A percentile compares a stretch with the other conserved stretches of the same genome.
Conservation (phyloP, 1,140 invertebrate species). For the Anagrus nilaparvatae region DNA sequence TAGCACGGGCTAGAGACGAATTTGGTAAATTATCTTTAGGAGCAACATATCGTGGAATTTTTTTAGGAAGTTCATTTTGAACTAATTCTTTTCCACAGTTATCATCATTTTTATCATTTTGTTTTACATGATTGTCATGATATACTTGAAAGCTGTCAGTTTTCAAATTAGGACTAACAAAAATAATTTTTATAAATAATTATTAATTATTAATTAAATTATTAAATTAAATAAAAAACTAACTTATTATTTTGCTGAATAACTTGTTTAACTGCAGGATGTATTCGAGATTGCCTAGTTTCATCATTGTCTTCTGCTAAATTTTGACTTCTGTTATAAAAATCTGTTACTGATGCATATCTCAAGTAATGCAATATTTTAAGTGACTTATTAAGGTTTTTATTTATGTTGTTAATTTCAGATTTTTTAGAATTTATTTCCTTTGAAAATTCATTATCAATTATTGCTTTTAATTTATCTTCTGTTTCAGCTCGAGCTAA, state of each 20-base stretch:
- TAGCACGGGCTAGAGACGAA: slow-evolving; percentile 23
- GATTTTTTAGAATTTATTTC: slow-evolving; percentile 45
- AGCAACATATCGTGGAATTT: slow-evolving; percentile 10
- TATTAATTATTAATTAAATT: slow-evolving; percentile 4
- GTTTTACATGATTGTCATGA: too few species aligned
- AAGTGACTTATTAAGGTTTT: slow-evolving; percentile 48
- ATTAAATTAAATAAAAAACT: slow-evolving; percentile 13
- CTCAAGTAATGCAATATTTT: slow-evolving; percentile 60
- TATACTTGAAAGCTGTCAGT: slow-evolving; percentile 3
- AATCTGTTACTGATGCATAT: slow-evolving; percentile 55
- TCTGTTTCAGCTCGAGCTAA: slow-evolving; percentile 29
- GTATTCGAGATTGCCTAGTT: slow-evolving; percentile 50
- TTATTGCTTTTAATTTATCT: slow-evolving; percentile 35
- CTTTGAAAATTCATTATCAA: slow-evolving; percentile 44
- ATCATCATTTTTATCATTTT: not conserved
- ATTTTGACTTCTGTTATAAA: slow-evolving; percentile 56
- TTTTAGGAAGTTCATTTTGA: slow-evolving; percentile 5
- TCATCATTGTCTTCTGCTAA: slow-evolving; percentile 35
- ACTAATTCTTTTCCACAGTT: slow-evolving; percentile 4
- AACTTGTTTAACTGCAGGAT: slow-evolving; percentile 60
- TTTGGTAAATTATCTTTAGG: slow-evolving; percentile 30
- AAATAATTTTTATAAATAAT: slow-evolving; percentile 8
- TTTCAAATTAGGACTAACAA: not conserved
- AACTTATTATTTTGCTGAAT: slow-evolving; percentile 47
- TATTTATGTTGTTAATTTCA: slow-evolving; percentile 47